These are phyloP conservation scores for Coturnix japonica DNA, from an alignment of 2,113 vertebrate species.

Conservation along the genomic window DNA sequence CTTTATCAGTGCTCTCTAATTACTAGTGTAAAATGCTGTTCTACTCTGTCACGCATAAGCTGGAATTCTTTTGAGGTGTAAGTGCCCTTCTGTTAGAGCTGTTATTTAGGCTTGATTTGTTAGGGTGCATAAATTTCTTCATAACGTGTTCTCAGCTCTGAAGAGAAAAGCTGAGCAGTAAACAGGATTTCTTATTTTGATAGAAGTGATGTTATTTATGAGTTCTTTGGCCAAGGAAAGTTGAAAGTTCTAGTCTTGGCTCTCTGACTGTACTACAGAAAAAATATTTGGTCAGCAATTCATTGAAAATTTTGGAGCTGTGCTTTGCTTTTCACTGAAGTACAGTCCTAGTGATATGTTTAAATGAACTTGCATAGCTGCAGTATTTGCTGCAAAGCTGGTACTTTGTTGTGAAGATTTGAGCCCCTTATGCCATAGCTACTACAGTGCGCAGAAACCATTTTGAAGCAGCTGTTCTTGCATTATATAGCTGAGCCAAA, in stretches of 20 bases:
- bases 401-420: not conserved
- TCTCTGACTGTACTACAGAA: not conserved
- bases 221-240: not conserved
- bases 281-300: conserved; percentile 21
- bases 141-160: not conserved
- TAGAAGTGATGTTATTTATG: not conserved
- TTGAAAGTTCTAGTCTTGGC: not conserved
- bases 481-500: not conserved
- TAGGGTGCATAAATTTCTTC: not conserved
- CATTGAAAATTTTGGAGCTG: conserved; percentile 1
- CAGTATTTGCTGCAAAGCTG: not conserved
- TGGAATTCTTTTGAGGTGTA: not conserved
- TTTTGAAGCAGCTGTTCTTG: not conserved
- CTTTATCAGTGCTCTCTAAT: not conserved
- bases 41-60: not conserved
- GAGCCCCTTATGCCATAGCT: not conserved
- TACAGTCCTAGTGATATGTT: not conserved
- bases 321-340: not conserved
- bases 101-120: not conserved
- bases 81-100: not conserved
- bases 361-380: not conserved
- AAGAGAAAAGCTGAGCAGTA: not conserved
- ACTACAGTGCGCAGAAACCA: not conserved
- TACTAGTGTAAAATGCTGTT: not conserved
- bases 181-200: not conserved